These are phyloP conservation scores for Chaenodraco wilsoni DNA, from an alignment of 2,797 vertebrate genomes.

Conservation along the genomic window DNA sequence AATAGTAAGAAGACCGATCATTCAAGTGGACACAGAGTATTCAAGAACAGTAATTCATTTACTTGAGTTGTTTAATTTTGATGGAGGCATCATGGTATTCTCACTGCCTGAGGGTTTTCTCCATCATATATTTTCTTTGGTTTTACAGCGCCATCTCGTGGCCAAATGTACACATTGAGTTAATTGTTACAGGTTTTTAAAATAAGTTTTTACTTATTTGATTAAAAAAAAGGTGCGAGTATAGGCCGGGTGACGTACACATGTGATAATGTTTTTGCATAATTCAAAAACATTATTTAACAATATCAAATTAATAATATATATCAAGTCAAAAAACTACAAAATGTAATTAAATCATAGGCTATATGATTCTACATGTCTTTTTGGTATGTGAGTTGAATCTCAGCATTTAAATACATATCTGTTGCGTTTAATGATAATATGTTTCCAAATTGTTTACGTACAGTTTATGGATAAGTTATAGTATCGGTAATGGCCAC, in stretches of 20 bases:
- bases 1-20: not conserved
- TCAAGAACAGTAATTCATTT: not conserved
- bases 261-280: not conserved
- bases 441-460: no score
- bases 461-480: not conserved
- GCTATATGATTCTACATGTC: not conserved
- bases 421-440: not conserved
- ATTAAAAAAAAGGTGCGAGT: no score
- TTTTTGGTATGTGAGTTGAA: not conserved
- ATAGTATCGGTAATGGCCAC: not conserved
- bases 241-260: no score
- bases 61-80: not conserved
- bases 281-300: not conserved
- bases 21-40: not conserved
- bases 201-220: no score
- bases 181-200: not conserved
- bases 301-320: not conserved
- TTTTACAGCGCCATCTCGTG: constrained; percentile 51
- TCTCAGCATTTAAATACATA: not conserved
- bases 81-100: not conserved
- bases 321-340: not conserved
- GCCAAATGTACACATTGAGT: constrained; percentile 7
- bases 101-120: not conserved
- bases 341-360: not conserved
- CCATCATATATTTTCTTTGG: not conserved